A percentile compares a stretch with the other conserved stretches of the same genome.
These are phyloP conservation scores for Leptinotarsa haldemani DNA, from an alignment of 2,888 invertebrate genomes.

Conservation along the genomic window DNA sequence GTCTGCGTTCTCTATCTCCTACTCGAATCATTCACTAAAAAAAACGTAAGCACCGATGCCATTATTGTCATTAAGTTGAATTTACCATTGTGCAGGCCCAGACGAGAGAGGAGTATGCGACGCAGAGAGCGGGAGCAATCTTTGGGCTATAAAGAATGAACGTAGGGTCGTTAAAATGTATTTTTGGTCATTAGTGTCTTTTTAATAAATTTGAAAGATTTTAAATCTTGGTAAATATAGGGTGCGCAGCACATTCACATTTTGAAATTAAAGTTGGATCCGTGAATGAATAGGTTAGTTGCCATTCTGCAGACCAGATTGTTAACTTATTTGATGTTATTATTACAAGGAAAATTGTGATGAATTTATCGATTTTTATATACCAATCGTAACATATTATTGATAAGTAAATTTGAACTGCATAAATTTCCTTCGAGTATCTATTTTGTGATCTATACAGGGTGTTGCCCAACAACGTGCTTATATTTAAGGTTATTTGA, in stretches of 20 bases:
- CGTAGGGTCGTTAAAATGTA: slow-evolving; percentile 48
- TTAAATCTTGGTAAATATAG: slow-evolving; percentile 37
- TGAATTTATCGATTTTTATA: not conserved
- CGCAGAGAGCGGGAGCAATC: slow-evolving; percentile 18
- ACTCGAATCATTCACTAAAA: slow-evolving; percentile 54
- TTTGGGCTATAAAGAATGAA: slow-evolving; percentile 31
- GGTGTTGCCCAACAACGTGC: too few species aligned
- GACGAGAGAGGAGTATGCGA: slow-evolving; percentile 24
- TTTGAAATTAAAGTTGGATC: slow-evolving; percentile 12
- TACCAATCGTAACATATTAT: too few species aligned
- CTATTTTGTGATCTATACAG: too few species aligned
- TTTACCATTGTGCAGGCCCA: slow-evolving; percentile 45
- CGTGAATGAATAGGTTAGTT: slow-evolving; percentile 1
- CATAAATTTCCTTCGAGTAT: too few species aligned
- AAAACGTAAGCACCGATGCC: slow-evolving; percentile 48
- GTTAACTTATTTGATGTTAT: not conserved
- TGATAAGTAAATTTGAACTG: too few species aligned
- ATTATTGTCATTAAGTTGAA: slow-evolving; percentile 59
- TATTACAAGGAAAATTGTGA: not conserved
- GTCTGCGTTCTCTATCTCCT: slow-evolving; percentile 43
- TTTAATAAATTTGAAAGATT: slow-evolving; percentile 36
- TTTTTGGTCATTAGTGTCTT: slow-evolving; percentile 50
- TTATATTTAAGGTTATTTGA: too few species aligned
- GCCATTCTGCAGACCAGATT: not conserved
- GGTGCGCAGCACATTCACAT: slow-evolving; percentile 18